These are phyloP conservation scores for Lithobates sylvaticus DNA, from an alignment of 2,797 vertebrate genomes.

Conservation along the genomic window DNA sequence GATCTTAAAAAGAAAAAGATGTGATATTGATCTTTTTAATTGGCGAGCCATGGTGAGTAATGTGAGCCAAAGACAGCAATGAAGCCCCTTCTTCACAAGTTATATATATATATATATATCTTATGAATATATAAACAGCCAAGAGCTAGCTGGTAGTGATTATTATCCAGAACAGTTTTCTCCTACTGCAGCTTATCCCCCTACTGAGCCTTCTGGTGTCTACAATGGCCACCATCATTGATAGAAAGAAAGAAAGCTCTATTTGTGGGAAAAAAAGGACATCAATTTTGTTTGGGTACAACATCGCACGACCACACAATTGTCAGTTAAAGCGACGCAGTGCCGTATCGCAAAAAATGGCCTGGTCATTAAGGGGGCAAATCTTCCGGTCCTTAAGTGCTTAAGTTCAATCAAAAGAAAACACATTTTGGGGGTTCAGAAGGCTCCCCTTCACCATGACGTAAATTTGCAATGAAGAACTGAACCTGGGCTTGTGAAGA, in stretches of 20 bases:
- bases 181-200: background rate
- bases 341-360: too few relatives aligned
- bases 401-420: too few relatives aligned
- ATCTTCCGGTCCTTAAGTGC: too few relatives aligned
- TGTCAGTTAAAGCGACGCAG: too few relatives aligned
- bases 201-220: background rate
- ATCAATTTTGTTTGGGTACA: too few relatives aligned
- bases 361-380: too few relatives aligned
- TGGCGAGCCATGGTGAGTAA: background rate
- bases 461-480: too few relatives aligned
- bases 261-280: too few relatives aligned
- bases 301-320: too few relatives aligned
- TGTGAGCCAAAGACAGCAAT: background rate
- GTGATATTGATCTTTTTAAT: background rate
- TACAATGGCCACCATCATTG: background rate
- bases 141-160: background rate
- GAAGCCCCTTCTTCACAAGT: background rate
- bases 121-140: background rate
- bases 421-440: too few relatives aligned
- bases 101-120: background rate
- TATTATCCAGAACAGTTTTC: background rate
- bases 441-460: too few relatives aligned
- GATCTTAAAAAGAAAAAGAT: background rate
- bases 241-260: background rate
- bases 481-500: too few relatives aligned